Conservation (phyloP, 2,888 invertebrate species). For the Eudemis profundana region DNA sequence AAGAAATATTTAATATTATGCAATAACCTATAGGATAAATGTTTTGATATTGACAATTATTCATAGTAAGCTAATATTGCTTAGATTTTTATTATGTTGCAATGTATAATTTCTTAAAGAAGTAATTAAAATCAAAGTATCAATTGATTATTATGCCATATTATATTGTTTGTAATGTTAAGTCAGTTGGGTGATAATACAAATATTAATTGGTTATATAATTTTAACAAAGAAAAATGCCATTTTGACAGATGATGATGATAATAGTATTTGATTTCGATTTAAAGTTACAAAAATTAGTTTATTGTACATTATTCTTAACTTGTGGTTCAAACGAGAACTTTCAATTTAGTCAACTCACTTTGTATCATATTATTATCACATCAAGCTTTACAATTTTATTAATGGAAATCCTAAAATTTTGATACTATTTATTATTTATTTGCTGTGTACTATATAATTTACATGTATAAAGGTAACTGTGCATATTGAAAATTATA, state of each 20-base stretch:
- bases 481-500: slow-evolving; percentile 84
- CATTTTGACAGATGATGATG: slow-evolving; percentile 64
- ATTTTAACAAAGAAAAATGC: slow-evolving; percentile 66
- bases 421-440: slow-evolving; percentile 84
- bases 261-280: slow-evolving; percentile 63
- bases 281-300: slow-evolving; percentile 63
- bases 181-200: slow-evolving; percentile 77
- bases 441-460: slow-evolving; percentile 85
- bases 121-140: slow-evolving; percentile 80
- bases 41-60: slow-evolving; percentile 85
- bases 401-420: slow-evolving; percentile 78
- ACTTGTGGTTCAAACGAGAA: slow-evolving; percentile 65
- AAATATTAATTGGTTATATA: slow-evolving; percentile 67
- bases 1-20: slow-evolving; percentile 80
- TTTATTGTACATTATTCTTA: slow-evolving; percentile 67
- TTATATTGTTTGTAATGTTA: slow-evolving; percentile 82
- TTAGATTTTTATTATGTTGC: slow-evolving; percentile 79
- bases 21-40: slow-evolving; percentile 84
- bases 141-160: slow-evolving; percentile 83
- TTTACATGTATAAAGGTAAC: slow-evolving; percentile 85
- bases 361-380: slow-evolving; percentile 76
- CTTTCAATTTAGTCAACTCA: slow-evolving; percentile 80
- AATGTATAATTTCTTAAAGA: slow-evolving; percentile 81
- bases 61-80: slow-evolving; percentile 81
- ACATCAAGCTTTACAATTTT: slow-evolving; percentile 80